Evolutionary conservation across 2,113 vertebrate species (phyloP).

Genomic region (Scortum barcoo): DNA sequence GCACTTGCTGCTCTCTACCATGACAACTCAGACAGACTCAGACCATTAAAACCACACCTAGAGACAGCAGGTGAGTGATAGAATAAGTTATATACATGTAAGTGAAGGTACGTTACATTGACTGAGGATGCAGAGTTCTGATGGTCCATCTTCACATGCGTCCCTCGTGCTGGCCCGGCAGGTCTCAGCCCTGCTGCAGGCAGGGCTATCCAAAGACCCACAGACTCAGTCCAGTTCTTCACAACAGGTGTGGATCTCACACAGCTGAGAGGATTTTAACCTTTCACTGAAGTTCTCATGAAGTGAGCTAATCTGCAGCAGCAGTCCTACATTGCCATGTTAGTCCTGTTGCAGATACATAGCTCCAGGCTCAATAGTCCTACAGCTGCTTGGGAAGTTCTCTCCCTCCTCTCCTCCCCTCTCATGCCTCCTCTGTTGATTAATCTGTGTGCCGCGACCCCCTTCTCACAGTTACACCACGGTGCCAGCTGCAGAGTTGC

Average conservation of each 20-base stretch:
- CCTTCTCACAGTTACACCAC: slow-evolving; percentile 48
- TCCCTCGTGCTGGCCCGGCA: slow-evolving; percentile 24
- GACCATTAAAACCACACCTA: background rate
- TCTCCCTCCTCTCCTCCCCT: slow-evolving; percentile 17
- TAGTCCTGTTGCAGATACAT: slow-evolving; percentile 33
- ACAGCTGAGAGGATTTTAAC: slow-evolving; percentile 5
- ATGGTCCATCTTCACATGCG: slow-evolving; percentile 68
- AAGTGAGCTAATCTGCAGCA: background rate
- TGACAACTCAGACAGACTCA: background rate
- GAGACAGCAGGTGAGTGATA: background rate
- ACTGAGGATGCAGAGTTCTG: slow-evolving; percentile 37
- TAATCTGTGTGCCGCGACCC: slow-evolving; percentile 44
- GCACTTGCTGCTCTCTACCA: background rate
- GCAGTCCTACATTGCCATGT: slow-evolving; percentile 19
- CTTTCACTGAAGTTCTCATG: background rate
- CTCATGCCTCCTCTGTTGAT: slow-evolving; percentile 51
- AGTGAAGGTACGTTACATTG: slow-evolving; percentile 69
- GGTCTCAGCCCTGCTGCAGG: slow-evolving; percentile 31
- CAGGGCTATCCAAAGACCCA: slow-evolving; percentile 8
- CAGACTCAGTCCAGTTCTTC: slow-evolving; percentile 31
- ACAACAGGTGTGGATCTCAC: slow-evolving; percentile 4
- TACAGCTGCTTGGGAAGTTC: slow-evolving; percentile 34
- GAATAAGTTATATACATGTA: background rate
- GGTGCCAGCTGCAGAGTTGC: slow-evolving; percentile 47
- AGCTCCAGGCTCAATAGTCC: slow-evolving; percentile 12